Evolutionary conservation across 2,888 invertebrate species (phyloP).

Genomic region (Tenthredo distinguenda): DNA sequence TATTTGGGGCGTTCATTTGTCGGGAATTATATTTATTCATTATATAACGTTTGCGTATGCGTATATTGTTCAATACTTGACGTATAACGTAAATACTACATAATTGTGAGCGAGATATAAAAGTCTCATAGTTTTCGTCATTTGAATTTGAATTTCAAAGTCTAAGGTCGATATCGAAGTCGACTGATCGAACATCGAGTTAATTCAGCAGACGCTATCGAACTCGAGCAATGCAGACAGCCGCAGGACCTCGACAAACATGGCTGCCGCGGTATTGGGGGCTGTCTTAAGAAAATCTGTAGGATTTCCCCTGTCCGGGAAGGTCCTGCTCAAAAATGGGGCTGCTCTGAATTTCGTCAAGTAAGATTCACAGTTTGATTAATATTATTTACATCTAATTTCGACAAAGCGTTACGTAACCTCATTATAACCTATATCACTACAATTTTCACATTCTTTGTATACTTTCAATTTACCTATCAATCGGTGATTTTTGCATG

Average conservation of each 20-base stretch:
- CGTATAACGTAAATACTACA: background rate
- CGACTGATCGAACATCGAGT: constrained; percentile 1
- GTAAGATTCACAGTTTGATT: constrained; percentile 75
- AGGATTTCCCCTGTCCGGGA: constrained; percentile 77
- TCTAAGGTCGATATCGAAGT: background rate
- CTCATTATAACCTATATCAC: constrained; percentile 38
- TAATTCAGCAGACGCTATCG: constrained; percentile 23
- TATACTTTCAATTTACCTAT: background rate
- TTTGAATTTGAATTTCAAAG: constrained; percentile 20
- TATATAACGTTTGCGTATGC: background rate
- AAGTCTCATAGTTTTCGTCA: background rate
- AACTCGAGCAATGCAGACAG: constrained; percentile 27
- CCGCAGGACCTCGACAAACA: constrained; percentile 60
- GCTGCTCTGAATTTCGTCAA: constrained; percentile 80
- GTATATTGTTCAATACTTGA: background rate
- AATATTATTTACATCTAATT: constrained; percentile 38
- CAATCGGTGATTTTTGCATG: background rate
- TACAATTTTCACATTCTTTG: background rate
- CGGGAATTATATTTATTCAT: background rate
- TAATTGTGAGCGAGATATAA: background rate
- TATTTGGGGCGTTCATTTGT: background rate
- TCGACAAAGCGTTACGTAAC: constrained; percentile 64
- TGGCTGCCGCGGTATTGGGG: constrained; percentile 76
- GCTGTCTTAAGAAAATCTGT: constrained; percentile 82
- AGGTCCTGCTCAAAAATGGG: constrained; percentile 78